These are phyloP conservation scores for Ormyrus pomaceus DNA, from an alignment of 2,888 invertebrate genomes.

Conservation along the genomic window DNA sequence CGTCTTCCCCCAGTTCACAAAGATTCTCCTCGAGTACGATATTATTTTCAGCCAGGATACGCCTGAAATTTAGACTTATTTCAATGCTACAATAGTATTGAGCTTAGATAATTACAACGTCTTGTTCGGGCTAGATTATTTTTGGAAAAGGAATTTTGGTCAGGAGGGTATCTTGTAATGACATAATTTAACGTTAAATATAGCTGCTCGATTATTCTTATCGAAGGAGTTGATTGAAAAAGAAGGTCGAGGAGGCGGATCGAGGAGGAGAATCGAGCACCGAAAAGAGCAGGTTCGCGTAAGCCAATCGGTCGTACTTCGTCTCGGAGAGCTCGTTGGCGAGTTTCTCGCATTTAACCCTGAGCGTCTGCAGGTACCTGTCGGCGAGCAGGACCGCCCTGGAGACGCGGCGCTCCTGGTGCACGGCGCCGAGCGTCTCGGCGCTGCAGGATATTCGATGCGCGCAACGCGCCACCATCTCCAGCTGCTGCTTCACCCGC, in stretches of 20 bases:
- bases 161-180: too few relatives aligned
- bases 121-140: slow-evolving; percentile 37
- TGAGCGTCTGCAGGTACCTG: slow-evolving; percentile 68
- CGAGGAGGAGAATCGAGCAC: slow-evolving; percentile 16
- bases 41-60: slow-evolving; percentile 70
- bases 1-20: slow-evolving; percentile 69
- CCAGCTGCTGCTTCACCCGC: slow-evolving; percentile 67
- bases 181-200: too few relatives aligned
- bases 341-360: slow-evolving; percentile 69
- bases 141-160: not conserved
- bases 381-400: slow-evolving; percentile 69
- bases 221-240: too few relatives aligned
- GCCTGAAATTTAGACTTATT: slow-evolving; percentile 63
- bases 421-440: slow-evolving; percentile 72
- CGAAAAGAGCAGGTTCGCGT: slow-evolving; percentile 17
- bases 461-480: slow-evolving; percentile 70
- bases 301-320: slow-evolving; percentile 63
- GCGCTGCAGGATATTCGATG: slow-evolving; percentile 70
- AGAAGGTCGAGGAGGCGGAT: not conserved
- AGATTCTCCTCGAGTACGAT: slow-evolving; percentile 70
- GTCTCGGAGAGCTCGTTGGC: slow-evolving; percentile 68
- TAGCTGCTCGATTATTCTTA: too few relatives aligned
- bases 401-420: slow-evolving; percentile 71
- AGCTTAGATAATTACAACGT: not conserved
- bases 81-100: not conserved